phyloP scores from a whole-genome alignment of 2,113 vertebrate genomes.

The Labeo catla region DNA sequence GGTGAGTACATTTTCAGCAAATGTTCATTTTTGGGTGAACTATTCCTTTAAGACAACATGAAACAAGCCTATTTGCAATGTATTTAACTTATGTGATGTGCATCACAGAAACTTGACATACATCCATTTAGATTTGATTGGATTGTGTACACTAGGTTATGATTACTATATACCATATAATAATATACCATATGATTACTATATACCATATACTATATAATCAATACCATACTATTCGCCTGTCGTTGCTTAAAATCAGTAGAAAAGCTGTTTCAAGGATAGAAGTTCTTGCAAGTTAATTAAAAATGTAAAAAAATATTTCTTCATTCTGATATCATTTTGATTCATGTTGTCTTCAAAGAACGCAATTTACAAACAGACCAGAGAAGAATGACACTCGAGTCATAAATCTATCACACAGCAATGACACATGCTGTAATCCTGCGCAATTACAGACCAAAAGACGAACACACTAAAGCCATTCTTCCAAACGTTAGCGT shows the following conservation, averaged over 20 bases:
- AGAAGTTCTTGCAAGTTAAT: background rate
- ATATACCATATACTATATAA: too few relatives aligned
- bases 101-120: background rate
- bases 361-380: background rate
- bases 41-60: background rate
- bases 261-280: background rate
- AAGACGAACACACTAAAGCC: constrained; percentile 22
- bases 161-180: background rate
- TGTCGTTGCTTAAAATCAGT: background rate
- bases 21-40: background rate
- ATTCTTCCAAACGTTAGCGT: background rate
- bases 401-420: background rate
- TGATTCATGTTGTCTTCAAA: constrained; percentile 23
- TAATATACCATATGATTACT: background rate
- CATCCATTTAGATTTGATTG: background rate
- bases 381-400: background rate
- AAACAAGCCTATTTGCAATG: background rate
- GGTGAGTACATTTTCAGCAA: background rate
- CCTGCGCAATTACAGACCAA: background rate
- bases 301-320: background rate
- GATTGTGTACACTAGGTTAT: background rate
- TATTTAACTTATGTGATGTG: background rate
- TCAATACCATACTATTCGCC: background rate
- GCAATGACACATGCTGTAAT: constrained; percentile 19
- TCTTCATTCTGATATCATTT: background rate